phyloP scores from a whole-genome alignment of 2,888 invertebrate species.

The Phanerotoma sp. region DNA sequence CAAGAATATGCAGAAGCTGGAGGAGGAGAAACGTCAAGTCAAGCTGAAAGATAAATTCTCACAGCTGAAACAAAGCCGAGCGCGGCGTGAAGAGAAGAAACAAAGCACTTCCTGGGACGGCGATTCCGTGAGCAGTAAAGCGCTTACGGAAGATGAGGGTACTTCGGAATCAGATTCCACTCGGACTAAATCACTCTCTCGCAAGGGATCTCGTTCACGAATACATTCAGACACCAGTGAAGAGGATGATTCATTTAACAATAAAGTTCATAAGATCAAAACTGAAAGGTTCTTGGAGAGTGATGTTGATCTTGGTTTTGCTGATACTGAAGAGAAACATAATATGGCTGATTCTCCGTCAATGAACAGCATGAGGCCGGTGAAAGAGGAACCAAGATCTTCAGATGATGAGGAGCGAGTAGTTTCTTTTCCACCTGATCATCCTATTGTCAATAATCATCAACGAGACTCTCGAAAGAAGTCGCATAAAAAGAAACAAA shows the following conservation, averaged over 20 bases:
- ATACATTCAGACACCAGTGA: slow-evolving; percentile 81
- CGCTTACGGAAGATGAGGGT: slow-evolving; percentile 54
- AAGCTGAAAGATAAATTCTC: slow-evolving; percentile 79
- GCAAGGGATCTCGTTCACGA: slow-evolving; percentile 71
- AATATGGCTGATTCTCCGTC: slow-evolving; percentile 44
- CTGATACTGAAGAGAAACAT: slow-evolving; percentile 55
- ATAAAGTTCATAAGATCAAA: slow-evolving; percentile 62
- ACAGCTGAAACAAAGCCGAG: slow-evolving; percentile 82
- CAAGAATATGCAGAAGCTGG: slow-evolving; percentile 90
- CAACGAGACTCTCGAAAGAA: slow-evolving; percentile 65
- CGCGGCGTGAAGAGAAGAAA: slow-evolving; percentile 86
- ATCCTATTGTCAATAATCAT: slow-evolving; percentile 49
- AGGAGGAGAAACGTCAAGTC: slow-evolving; percentile 84
- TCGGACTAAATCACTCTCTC: slow-evolving; percentile 61
- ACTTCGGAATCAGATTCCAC: slow-evolving; percentile 58
- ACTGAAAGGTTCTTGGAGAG: slow-evolving; percentile 65
- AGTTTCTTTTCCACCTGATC: slow-evolving; percentile 43
- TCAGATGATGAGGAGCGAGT: slow-evolving; percentile 54
- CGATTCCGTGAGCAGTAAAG: slow-evolving; percentile 66
- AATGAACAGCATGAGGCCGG: slow-evolving; percentile 41
- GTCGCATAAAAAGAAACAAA: slow-evolving; percentile 80
- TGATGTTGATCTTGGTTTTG: slow-evolving; percentile 61
- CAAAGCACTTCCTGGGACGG: slow-evolving; percentile 87
- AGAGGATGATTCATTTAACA: slow-evolving; percentile 63
- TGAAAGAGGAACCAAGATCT: slow-evolving; percentile 52